phyloP scores from a whole-genome alignment of 2,888 invertebrate species.

The Lycocerus yunnanus region DNA sequence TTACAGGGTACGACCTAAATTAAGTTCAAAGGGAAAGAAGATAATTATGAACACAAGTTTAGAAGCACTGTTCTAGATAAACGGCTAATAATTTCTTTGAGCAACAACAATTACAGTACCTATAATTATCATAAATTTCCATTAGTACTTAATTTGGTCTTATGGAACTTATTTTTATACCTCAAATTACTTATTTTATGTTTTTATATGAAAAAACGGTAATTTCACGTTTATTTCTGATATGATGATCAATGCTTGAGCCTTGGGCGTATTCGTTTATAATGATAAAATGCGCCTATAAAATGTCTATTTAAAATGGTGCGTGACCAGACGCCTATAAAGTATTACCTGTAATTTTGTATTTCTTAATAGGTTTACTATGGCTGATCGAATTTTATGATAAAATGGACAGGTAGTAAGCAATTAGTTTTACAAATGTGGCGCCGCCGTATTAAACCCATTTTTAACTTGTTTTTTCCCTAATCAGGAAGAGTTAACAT shows the following conservation, averaged over 20 bases:
- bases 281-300: constrained; percentile 14
- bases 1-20: too few relatives aligned
- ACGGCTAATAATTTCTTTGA: neutral
- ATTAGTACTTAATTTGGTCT: neutral
- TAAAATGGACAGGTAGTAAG: constrained; percentile 13
- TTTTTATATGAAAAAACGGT: neutral
- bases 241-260: neutral
- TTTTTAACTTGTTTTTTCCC: neutral
- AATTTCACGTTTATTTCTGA: neutral
- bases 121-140: neutral
- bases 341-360: constrained; percentile 27
- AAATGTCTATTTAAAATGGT: constrained; percentile 6
- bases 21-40: too few relatives aligned
- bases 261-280: constrained; percentile 3
- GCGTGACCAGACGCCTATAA: constrained; percentile 27
- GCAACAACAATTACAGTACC: neutral
- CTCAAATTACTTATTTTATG: neutral
- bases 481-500: neutral
- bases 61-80: neutral
- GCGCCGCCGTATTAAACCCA: constrained; percentile 8
- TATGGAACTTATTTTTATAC: neutral
- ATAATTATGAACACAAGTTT: too few relatives aligned
- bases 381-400: constrained; percentile 17
- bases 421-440: constrained; percentile 18
- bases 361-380: constrained; percentile 25